A percentile compares a stretch with the other conserved stretches of the same genome.
Evolutionary conservation across 2,113 vertebrate species (phyloP).

Genomic region (Malurus melanocephalus): DNA sequence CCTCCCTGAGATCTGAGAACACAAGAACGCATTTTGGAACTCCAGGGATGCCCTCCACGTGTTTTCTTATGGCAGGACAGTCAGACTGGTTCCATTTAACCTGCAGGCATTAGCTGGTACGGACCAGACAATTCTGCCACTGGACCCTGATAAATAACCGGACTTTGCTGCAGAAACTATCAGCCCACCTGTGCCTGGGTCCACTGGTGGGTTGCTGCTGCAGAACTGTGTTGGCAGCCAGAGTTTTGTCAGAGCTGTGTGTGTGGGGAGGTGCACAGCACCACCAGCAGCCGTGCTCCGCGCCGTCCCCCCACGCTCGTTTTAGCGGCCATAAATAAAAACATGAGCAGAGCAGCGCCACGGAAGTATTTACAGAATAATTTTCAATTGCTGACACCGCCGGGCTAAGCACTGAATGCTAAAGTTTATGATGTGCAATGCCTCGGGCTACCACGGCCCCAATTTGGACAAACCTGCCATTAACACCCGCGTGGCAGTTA

Average conservation of each 20-base stretch:
- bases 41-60: not conserved
- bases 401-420: slow-evolving; percentile 62
- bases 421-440: slow-evolving; percentile 79
- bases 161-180: not conserved
- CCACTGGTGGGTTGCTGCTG: not conserved
- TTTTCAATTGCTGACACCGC: slow-evolving; percentile 45
- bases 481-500: slow-evolving; percentile 78
- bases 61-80: not conserved
- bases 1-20: not conserved
- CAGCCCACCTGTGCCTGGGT: not conserved
- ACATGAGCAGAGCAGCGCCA: slow-evolving; percentile 33
- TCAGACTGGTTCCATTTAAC: not conserved
- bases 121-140: not conserved
- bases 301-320: not conserved
- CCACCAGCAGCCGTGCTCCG: not conserved
- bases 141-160: not conserved
- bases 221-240: not conserved
- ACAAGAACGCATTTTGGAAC: not conserved
- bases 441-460: slow-evolving; percentile 70
- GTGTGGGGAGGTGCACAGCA: not conserved
- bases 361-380: slow-evolving; percentile 67
- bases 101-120: not conserved
- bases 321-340: slow-evolving; percentile 72
- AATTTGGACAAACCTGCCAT: slow-evolving; percentile 82
- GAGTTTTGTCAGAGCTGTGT: not conserved